A percentile compares a stretch with the other conserved stretches of the same genome.
phyloP scores from a whole-genome alignment of 1,140 invertebrate species.

The Linepithema humile region DNA sequence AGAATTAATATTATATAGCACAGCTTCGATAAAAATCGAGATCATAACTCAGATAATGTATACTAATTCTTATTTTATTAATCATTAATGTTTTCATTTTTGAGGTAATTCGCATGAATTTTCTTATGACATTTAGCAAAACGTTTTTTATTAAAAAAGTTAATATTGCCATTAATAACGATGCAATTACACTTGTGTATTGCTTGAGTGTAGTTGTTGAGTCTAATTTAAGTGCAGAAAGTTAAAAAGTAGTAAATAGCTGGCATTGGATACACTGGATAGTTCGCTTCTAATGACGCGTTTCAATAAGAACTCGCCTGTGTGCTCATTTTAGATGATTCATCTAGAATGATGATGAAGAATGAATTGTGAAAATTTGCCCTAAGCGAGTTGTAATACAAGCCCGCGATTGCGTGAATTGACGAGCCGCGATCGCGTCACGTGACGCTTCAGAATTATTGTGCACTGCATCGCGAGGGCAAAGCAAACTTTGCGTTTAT shows the following conservation, averaged over 20 bases:
- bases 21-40: neutral
- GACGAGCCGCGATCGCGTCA: neutral
- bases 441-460: neutral
- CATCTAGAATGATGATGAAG: neutral
- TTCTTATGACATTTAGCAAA: too few relatives aligned
- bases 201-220: neutral
- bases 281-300: neutral
- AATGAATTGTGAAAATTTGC: neutral
- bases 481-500: neutral
- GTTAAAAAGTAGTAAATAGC: neutral
- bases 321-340: neutral
- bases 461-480: neutral
- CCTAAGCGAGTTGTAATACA: conserved; percentile 1
- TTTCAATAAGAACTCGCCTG: neutral
- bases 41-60: neutral
- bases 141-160: neutral
- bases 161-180: neutral
- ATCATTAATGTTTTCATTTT: neutral
- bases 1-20: neutral
- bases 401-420: neutral
- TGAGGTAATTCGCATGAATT: too few relatives aligned
- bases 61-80: neutral
- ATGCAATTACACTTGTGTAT: neutral
- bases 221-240: neutral
- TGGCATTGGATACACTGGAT: neutral